These are phyloP conservation scores for Caranx melampygus DNA, from an alignment of 2,113 vertebrate species.

Conservation along the genomic window DNA sequence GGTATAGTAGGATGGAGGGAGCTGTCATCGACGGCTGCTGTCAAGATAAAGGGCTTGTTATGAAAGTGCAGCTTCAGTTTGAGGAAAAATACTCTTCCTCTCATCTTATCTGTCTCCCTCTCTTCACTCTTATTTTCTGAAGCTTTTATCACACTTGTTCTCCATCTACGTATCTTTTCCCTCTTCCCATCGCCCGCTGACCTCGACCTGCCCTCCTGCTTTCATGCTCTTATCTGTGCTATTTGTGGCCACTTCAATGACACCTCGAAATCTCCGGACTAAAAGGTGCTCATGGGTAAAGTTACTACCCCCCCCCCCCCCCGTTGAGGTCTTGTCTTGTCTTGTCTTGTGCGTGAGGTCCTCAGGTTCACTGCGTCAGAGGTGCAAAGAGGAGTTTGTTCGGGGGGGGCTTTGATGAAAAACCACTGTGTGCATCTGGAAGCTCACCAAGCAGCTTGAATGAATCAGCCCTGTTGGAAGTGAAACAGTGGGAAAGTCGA, in stretches of 20 bases:
- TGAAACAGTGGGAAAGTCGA: constrained; percentile 5
- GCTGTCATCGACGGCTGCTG: constrained; percentile 24
- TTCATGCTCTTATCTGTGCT: constrained; percentile 49
- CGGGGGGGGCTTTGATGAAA: constrained; percentile 7
- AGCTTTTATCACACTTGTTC: neutral
- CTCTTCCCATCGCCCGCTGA: neutral
- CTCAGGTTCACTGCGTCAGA: constrained; percentile 15
- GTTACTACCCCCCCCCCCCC: neutral
- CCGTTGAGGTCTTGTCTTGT: neutral
- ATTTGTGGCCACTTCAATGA: constrained; percentile 49
- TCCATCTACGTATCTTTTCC: neutral
- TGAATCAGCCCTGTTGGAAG: neutral
- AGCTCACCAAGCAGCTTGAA: neutral
- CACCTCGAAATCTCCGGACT: constrained; percentile 14
- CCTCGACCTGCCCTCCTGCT: constrained; percentile 28
- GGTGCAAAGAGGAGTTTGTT: neutral
- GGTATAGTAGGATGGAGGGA: neutral
- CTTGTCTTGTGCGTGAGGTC: constrained; percentile 2
- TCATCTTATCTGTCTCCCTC: neutral
- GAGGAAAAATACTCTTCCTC: neutral
- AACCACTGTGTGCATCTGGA: constrained; percentile 27
- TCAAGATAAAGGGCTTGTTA: constrained; percentile 27
- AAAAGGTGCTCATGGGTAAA: constrained; percentile 10
- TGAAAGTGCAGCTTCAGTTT: rapidly evolving
- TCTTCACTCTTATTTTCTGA: neutral